Base-by-base conservation (phyloP, 1,140 invertebrate species). In the Bombus confusus region DNA sequence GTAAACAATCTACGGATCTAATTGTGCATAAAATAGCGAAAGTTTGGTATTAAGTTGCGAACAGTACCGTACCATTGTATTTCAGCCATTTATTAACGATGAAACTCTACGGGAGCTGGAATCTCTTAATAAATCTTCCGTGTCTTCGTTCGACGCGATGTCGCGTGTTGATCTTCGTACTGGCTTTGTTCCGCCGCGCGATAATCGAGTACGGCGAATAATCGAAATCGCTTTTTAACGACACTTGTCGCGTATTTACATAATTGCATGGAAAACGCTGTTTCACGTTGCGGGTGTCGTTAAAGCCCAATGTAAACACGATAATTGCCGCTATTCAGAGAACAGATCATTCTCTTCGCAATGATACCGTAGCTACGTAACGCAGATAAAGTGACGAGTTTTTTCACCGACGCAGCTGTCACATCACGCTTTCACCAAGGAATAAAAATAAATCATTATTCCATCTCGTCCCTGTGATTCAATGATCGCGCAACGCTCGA, bases 401-500 rank as follows among this genome's bases (percentile, higher is more conserved):
- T 62, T n/a, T 39, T 3, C 1, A 13, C 28, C 47, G 9, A 41
- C n/a, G 47, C 34, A 9, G 31, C 22, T 76, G 74, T n/a, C 52
- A 3, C 52, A 37, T 62, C 18, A 1, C 31, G 31, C 8, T 18
- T 34, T 34, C 66, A 34, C 25, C n/a, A 9, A 5, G 74, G 41
- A 37, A 59, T 15, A 76, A 76, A 34, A 47, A 76, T 34, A 76
- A 57, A 37, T 57, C 47, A 25, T 59, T 59, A 37, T 62, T 10
- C 37, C 41, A 6, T 18, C 25, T 18, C 1, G 12, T 43, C 57
- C 62, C 25, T 15, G 73, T 31, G 47, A 47, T 39, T 68, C 41
- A 79, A 79, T 73, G 75, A 77, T 77, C 47, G n/a, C 66, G 77
- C 75, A 31, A 71, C 59, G 83, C 59, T 62, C 28, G 0, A 73